These are phyloP conservation scores for Myathropa florea DNA, from an alignment of 2,888 invertebrate species.

Conservation along the genomic window DNA sequence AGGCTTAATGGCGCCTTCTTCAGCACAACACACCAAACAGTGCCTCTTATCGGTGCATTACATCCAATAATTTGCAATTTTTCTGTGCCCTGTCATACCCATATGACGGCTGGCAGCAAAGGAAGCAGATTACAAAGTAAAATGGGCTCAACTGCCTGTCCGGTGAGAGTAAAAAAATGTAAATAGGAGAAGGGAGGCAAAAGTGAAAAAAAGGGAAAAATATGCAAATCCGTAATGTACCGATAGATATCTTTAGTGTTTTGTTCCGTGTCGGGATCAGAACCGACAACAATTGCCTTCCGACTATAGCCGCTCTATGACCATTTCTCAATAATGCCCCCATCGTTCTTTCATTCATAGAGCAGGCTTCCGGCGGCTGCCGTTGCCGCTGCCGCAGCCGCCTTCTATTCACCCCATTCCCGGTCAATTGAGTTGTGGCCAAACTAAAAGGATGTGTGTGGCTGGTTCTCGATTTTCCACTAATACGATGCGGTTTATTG, in stretches of 20 bases:
- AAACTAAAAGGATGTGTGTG: conserved; percentile 70
- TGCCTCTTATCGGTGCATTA: too few relatives aligned
- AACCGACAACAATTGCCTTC: conserved; percentile 53
- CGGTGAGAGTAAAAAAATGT: too few relatives aligned
- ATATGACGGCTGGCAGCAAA: too few relatives aligned
- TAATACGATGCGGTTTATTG: conserved; percentile 73
- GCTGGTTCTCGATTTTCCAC: conserved; percentile 68
- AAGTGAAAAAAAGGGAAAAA: conserved; percentile 2
- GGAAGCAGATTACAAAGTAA: too few relatives aligned
- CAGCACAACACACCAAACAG: too few relatives aligned
- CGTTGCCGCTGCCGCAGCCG: not conserved
- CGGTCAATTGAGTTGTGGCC: conserved; percentile 66
- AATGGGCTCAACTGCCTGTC: too few relatives aligned
- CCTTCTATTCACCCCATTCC: conserved; percentile 52
- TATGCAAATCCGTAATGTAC: conserved; percentile 64
- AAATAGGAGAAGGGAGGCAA: not conserved
- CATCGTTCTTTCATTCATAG: conserved; percentile 15
- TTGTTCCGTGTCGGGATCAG: conserved; percentile 29
- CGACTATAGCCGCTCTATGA: conserved; percentile 20
- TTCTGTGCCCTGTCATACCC: too few relatives aligned
- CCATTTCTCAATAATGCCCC: conserved; percentile 53
- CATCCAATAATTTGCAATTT: too few relatives aligned
- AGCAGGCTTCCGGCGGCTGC: conserved; percentile 21
- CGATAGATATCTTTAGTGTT: conserved; percentile 67
- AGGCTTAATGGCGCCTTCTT: too few relatives aligned